Conservation (phyloP, 2,888 invertebrate genomes). For the Philereme vetulata region DNA sequence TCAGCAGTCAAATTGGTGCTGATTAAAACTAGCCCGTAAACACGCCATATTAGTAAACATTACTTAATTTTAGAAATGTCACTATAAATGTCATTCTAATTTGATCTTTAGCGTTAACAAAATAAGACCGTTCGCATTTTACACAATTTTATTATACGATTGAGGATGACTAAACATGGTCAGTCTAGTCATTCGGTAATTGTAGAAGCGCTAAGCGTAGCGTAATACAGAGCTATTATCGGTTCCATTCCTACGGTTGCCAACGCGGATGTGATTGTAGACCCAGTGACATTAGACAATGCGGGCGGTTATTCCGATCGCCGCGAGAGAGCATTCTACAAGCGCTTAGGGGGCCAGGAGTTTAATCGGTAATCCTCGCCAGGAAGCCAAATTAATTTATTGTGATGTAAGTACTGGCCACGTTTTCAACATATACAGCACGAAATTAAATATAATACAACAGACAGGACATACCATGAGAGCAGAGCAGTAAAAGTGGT, state of each 20-base stretch:
- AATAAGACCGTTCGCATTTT: too few species aligned
- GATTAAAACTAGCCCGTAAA: too few species aligned
- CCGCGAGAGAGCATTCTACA: slow-evolving; percentile 43
- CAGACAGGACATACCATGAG: too few species aligned
- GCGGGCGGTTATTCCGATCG: slow-evolving; percentile 55
- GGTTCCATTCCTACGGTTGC: slow-evolving; percentile 38
- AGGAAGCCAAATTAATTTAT: slow-evolving; percentile 15
- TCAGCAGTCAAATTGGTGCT: too few species aligned
- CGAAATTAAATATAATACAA: too few species aligned
- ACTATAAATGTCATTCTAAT: too few species aligned
- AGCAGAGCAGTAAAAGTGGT: too few species aligned
- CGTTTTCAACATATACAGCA: too few species aligned
- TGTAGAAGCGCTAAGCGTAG: slow-evolving; percentile 12
- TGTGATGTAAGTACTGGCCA: neutral
- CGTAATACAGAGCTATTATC: slow-evolving; percentile 22
- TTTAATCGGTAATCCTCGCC: slow-evolving; percentile 24
- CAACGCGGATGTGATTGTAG: slow-evolving; percentile 63
- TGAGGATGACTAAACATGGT: slow-evolving; percentile 22
- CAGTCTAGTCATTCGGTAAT: slow-evolving; percentile 29
- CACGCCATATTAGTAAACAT: too few species aligned
- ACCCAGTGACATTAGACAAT: slow-evolving; percentile 58
- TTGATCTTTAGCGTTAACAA: too few species aligned
- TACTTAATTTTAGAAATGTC: too few species aligned
- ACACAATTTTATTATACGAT: slow-evolving; percentile 3
- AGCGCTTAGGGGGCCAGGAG: slow-evolving; percentile 37